Percentiles rank a stretch among this genome's conserved stretches.
Evolutionary conservation across 2,797 vertebrate genomes (phyloP).

Genomic region (Typhlichthys subterraneus): DNA sequence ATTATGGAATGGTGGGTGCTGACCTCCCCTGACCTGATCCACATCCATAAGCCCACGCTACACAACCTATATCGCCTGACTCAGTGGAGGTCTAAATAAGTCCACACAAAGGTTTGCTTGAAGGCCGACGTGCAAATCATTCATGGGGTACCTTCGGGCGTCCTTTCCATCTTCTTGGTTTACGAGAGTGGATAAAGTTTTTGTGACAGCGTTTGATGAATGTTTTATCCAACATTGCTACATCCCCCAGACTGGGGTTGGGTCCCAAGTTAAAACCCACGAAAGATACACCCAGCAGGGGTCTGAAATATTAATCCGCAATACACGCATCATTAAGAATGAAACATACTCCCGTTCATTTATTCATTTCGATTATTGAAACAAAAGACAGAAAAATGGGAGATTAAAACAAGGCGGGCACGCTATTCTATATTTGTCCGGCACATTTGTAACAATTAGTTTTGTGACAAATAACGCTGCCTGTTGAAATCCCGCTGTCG

Average conservation of each 20-base stretch:
- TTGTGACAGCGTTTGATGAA: conserved; percentile 82
- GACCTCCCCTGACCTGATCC: conserved; percentile 62
- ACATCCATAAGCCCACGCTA: conserved; percentile 57
- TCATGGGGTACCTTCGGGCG: conserved; percentile 26
- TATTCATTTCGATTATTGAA: conserved; percentile 80
- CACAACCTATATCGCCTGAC: conserved; percentile 51
- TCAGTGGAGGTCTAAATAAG: conserved; percentile 48
- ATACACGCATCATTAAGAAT: conserved; percentile 83
- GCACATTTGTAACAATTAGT: conserved; percentile 82
- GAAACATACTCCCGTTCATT: conserved; percentile 75
- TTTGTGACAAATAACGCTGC: conserved; percentile 79
- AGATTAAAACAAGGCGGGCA: conserved; percentile 75
- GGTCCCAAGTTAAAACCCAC: conserved; percentile 77
- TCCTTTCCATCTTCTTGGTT: conserved; percentile 42
- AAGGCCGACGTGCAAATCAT: conserved; percentile 42
- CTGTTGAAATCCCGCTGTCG: conserved; percentile 73
- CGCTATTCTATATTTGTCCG: conserved; percentile 75
- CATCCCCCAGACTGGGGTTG: conserved; percentile 69
- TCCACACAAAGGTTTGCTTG: conserved; percentile 40
- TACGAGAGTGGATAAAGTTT: conserved; percentile 76
- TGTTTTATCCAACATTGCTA: conserved; percentile 81
- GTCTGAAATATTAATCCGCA: conserved; percentile 82
- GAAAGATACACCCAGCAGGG: conserved; percentile 79
- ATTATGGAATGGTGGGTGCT: conserved; percentile 62
- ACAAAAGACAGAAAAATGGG: conserved; percentile 79